Conservation (phyloP, 2,888 invertebrate genomes). For the Alentia gelatinosa region DNA sequence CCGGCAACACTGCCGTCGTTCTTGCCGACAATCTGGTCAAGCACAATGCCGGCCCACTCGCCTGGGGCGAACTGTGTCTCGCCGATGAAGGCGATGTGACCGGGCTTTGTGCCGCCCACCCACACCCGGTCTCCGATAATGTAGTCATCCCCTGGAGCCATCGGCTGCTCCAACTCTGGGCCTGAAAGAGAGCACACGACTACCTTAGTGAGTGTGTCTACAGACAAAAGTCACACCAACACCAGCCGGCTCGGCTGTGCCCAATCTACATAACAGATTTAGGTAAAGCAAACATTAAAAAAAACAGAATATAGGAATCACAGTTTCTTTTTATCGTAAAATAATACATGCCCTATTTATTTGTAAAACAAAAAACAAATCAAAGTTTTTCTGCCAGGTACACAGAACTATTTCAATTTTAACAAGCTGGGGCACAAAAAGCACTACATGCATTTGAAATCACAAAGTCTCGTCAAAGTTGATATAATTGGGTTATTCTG, state of each 20-base stretch:
- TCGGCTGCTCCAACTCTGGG: slow-evolving; percentile 66
- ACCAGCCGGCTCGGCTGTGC: neutral
- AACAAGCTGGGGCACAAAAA: no score
- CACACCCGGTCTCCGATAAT: slow-evolving; percentile 97
- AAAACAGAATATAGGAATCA: neutral
- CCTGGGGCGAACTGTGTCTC: slow-evolving; percentile 80
- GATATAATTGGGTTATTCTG: no score
- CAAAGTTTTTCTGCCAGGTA: no score
- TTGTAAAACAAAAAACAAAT: neutral
- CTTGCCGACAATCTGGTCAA: slow-evolving; percentile 80
- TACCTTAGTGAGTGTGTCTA: neutral
- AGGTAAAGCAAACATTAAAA: neutral
- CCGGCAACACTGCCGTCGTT: slow-evolving; percentile 81
- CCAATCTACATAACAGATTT: no score
- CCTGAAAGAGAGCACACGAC: slow-evolving; percentile 68
- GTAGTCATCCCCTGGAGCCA: slow-evolving; percentile 91
- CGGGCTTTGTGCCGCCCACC: slow-evolving; percentile 81
- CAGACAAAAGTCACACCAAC: neutral
- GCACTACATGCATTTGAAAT: no score
- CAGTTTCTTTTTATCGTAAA: neutral
- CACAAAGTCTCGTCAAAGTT: no score
- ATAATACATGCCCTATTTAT: neutral
- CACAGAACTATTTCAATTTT: no score
- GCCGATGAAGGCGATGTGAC: slow-evolving; percentile 79
- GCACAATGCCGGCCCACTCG: slow-evolving; percentile 80